These are phyloP conservation scores for Lasioglossum zephyrum DNA, from an alignment of 2,888 invertebrate genomes.

Conservation along the genomic window DNA sequence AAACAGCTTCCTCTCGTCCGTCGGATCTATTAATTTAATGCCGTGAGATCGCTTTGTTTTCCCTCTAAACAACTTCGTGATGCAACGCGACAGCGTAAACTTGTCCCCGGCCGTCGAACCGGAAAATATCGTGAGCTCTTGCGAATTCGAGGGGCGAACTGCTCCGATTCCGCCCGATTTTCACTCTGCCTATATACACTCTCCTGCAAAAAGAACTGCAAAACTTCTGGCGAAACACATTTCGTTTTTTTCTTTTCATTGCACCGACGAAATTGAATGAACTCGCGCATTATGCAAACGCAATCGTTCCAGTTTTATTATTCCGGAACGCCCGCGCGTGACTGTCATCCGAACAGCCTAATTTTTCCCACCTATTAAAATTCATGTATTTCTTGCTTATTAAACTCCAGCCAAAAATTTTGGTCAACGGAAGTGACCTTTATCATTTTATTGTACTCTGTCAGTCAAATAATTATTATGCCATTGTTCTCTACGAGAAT, in stretches of 20 bases:
- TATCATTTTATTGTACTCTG: background rate
- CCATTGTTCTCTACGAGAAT: background rate
- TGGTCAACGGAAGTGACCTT: background rate
- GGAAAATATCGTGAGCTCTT: slow-evolving; percentile 27
- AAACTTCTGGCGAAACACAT: background rate
- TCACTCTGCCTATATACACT: background rate
- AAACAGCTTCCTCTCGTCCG: slow-evolving; percentile 70
- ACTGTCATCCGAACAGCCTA: background rate
- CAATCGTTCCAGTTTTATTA: background rate
- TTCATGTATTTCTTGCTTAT: background rate
- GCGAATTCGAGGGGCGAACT: background rate
- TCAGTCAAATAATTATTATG: background rate
- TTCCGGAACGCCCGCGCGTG: background rate
- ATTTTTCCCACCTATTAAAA: background rate
- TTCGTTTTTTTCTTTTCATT: background rate
- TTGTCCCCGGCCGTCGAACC: slow-evolving; percentile 6
- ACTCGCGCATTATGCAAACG: background rate
- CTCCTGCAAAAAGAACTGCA: background rate
- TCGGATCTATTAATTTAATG: slow-evolving; percentile 76
- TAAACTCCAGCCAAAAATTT: background rate
- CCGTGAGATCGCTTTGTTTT: slow-evolving; percentile 70
- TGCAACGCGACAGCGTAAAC: slow-evolving; percentile 12
- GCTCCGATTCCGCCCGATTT: background rate
- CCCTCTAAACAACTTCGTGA: slow-evolving; percentile 59
- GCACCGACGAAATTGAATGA: background rate